A percentile compares a stretch with the other conserved stretches of the same genome.
Conservation (phyloP, 2,888 invertebrate species). For the Zygothrica quintamaculata region DNA sequence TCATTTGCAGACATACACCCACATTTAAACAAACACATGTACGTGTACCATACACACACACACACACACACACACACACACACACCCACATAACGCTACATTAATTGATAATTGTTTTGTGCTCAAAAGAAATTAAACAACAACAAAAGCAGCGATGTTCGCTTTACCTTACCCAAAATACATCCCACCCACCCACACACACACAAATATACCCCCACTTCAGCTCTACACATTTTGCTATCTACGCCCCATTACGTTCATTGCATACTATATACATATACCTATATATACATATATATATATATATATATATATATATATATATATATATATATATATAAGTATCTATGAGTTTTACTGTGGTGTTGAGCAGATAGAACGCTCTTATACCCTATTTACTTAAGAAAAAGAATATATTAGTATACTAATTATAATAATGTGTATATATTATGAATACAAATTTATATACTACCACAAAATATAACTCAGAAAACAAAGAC, state of each 20-base stretch:
- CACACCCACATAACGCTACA: constrained; percentile 62
- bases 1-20: constrained; percentile 54
- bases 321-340: constrained; percentile 1
- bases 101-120: constrained; percentile 80
- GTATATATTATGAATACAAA: no score
- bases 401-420: no score
- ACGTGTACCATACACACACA: constrained; percentile 12
- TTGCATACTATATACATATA: constrained; percentile 45
- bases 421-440: no score
- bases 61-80: constrained; percentile 11
- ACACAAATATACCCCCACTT: neutral
- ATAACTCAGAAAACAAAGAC: no score
- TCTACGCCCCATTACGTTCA: constrained; percentile 63
- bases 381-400: constrained; percentile 16
- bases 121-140: constrained; percentile 77
- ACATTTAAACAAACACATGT: constrained; percentile 12
- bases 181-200: neutral
- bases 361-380: neutral
- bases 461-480: no score
- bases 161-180: constrained; percentile 5
- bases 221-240: constrained; percentile 31
- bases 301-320: constrained; percentile 1
- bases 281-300: constrained; percentile 17
- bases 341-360: neutral
- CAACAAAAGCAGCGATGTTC: constrained; percentile 27